Conservation (phyloP, 2,113 vertebrate genomes). For the Sarotherodon lohbergeri region DNA sequence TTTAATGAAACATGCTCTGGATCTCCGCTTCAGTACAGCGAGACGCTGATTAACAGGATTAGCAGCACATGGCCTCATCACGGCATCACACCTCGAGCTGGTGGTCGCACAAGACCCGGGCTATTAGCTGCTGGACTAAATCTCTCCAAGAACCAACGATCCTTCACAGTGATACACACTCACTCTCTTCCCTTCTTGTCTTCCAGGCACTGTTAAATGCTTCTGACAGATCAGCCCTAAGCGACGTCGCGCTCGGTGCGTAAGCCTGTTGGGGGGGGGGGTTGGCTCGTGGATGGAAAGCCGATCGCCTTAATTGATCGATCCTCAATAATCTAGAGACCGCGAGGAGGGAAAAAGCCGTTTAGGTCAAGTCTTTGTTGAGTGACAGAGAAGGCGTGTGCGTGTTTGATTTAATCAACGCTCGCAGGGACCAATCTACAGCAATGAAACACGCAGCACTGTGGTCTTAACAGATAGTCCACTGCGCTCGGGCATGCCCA, state of each 20-base stretch:
- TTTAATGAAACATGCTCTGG: not conserved
- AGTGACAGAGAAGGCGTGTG: not conserved
- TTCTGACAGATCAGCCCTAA: not conserved
- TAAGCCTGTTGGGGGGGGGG: not conserved
- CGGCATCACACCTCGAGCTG: constrained; percentile 5
- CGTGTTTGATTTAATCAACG: constrained; percentile 41
- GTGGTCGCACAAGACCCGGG: not conserved
- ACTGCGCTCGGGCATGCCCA: constrained; percentile 40
- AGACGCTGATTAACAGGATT: not conserved
- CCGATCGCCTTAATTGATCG: constrained; percentile 40
- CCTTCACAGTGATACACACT: not conserved
- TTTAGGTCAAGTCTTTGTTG: not conserved
- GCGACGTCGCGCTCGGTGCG: not conserved
- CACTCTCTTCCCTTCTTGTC: not conserved
- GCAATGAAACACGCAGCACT: not conserved
- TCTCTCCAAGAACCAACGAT: not conserved
- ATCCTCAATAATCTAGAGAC: constrained; percentile 17
- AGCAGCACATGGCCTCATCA: constrained; percentile 9
- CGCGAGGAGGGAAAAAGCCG: not conserved
- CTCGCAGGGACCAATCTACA: not conserved
- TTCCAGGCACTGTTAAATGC: not conserved
- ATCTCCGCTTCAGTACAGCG: not conserved
- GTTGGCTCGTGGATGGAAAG: not conserved
- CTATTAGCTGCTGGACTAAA: not conserved
- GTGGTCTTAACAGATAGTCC: constrained; percentile 1